These are phyloP conservation scores for Centruroides sculpturatus DNA, from an alignment of 1,140 invertebrate genomes.

Conservation along the genomic window DNA sequence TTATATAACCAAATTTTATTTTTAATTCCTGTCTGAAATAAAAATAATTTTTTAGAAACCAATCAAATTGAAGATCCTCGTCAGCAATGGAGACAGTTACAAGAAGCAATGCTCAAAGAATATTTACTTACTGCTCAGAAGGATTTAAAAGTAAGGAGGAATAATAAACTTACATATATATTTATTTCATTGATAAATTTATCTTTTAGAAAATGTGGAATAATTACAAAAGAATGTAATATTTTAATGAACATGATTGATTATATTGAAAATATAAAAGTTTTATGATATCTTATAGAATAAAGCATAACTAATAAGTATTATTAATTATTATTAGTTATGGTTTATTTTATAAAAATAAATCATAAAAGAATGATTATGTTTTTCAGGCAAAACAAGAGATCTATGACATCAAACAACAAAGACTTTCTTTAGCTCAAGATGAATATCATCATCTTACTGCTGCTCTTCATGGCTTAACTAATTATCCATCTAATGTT, in stretches of 20 bases:
- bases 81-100: slow-evolving; percentile 85
- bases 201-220: too few relatives aligned
- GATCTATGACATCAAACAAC: slow-evolving; percentile 88
- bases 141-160: slow-evolving; percentile 59
- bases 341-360: too few relatives aligned
- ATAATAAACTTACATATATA: too few relatives aligned
- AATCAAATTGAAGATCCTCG: slow-evolving; percentile 92
- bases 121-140: slow-evolving; percentile 89
- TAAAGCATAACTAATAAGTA: too few relatives aligned
- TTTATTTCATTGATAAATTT: too few relatives aligned
- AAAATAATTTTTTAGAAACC: slow-evolving; percentile 47
- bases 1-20: too few relatives aligned
- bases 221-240: too few relatives aligned
- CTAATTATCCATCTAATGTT: slow-evolving; percentile 13
- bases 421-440: slow-evolving; percentile 76
- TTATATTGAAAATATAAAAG: too few relatives aligned
- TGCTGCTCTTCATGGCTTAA: slow-evolving; percentile 56
- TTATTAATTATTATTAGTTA: too few relatives aligned
- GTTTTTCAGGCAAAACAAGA: slow-evolving; percentile 79
- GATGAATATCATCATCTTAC: slow-evolving; percentile 92
- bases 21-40: too few relatives aligned
- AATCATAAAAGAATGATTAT: slow-evolving; percentile 19
- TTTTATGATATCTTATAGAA: too few relatives aligned
- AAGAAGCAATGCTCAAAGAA: slow-evolving; percentile 90
- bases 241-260: too few relatives aligned